Conservation (phyloP, 2,113 vertebrate species). For the Zingel zingel region DNA sequence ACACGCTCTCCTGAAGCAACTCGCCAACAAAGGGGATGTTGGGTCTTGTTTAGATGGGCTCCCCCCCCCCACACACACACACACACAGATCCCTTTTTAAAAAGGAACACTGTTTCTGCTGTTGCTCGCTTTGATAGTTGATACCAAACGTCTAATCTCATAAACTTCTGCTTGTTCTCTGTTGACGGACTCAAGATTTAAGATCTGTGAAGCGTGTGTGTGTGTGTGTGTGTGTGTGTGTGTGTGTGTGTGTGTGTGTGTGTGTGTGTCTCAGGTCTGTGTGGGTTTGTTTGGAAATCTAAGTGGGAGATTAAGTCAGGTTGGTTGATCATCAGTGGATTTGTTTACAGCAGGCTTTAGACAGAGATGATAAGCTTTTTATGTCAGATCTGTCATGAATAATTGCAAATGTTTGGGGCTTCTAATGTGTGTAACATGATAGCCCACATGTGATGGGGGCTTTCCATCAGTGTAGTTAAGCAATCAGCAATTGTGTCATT, state of each 20-base stretch:
- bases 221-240: conserved; percentile 74
- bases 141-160: conserved; percentile 94
- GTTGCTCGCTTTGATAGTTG: conserved; percentile 94
- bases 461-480: conserved; percentile 27
- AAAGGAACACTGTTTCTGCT: conserved; percentile 87
- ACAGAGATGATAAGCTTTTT: conserved; percentile 80
- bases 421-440: conserved; percentile 52
- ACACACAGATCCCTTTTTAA: conserved; percentile 86
- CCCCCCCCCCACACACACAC: conserved; percentile 10
- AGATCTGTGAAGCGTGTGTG: conserved; percentile 84
- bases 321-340: conserved; percentile 81
- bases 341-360: conserved; percentile 78
- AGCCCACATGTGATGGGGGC: conserved; percentile 39
- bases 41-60: conserved; percentile 86
- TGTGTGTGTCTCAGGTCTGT: conserved; percentile 72
- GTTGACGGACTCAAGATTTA: conserved; percentile 69
- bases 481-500: conserved; percentile 22
- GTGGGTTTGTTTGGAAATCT: conserved; percentile 85
- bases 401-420: conserved; percentile 76
- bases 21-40: conserved; percentile 85
- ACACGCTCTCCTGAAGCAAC: conserved; percentile 89
- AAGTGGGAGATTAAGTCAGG: conserved; percentile 81
- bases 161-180: conserved; percentile 83
- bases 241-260: background rate
- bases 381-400: conserved; percentile 81